Conservation (phyloP, 2,113 vertebrate genomes). For the Erpornis zantholeuca region DNA sequence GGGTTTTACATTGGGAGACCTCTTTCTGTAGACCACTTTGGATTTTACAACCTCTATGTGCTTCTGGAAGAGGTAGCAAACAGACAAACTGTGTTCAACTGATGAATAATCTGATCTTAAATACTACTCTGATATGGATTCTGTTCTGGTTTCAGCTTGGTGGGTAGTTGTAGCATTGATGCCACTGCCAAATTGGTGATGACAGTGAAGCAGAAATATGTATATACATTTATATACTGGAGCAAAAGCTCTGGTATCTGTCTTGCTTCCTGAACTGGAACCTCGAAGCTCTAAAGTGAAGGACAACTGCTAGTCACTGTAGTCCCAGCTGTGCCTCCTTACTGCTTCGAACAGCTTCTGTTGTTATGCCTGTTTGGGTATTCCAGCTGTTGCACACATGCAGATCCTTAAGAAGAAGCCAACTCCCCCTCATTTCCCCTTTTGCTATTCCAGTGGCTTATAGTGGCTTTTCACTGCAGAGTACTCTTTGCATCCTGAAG, state of each 20-base stretch:
- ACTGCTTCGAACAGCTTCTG: not conserved
- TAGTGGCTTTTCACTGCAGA: not conserved
- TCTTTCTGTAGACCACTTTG: not conserved
- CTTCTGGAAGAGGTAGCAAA: not conserved
- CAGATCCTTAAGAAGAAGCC: not conserved
- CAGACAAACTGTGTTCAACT: not conserved
- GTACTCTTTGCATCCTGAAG: not conserved
- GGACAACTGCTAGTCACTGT: not conserved
- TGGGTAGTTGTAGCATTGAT: not conserved
- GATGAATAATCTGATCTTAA: not conserved
- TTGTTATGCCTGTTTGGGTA: slow-evolving; percentile 6
- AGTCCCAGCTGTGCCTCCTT: not conserved
- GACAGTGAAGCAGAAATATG: not conserved
- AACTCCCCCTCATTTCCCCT: not conserved
- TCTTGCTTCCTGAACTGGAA: not conserved
- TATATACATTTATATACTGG: not conserved
- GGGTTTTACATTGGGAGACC: not conserved
- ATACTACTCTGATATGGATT: not conserved
- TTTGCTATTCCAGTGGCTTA: not conserved
- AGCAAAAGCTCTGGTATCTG: not conserved
- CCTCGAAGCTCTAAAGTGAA: not conserved
- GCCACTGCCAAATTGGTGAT: not conserved
- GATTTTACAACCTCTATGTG: not conserved
- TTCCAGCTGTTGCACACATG: slow-evolving; percentile 34
- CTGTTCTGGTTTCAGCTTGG: not conserved